Base-by-base conservation (phyloP, 1,140 invertebrate genomes). In the Phocides pigmalion region DNA sequence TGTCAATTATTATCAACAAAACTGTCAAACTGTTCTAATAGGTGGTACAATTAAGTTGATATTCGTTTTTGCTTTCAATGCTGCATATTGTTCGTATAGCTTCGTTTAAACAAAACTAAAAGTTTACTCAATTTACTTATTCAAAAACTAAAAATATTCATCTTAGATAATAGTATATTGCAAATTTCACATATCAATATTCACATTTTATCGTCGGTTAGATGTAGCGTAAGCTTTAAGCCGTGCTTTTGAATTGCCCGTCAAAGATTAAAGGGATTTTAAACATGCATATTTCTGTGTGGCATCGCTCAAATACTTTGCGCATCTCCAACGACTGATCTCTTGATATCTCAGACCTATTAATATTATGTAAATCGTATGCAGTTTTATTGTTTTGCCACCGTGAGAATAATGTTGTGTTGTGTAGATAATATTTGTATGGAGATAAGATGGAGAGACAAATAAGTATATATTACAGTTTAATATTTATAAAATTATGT, bases 241-340 rank as follows among this genome's bases (percentile, higher is more conserved):
- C 16, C 17, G 9, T 9, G 20, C 53, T 46, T 59, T 68, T 14
- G 49, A 71, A 67, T 64, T 61, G 62, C 61, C 51, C 44, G 65
- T 71, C 69, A 65, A 47, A 71, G 54, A 67, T 71, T 68, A 64
- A 68, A 68, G 51, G 50, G 44, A 51, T 62, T 44, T 54, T 25
- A 16, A 42, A 42, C 19, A n/a, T 25, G 19, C 41, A 28, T 22
- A 54, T 49, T 54, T 41, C 39, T 53, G 50, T 56, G 56, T 70
- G 46, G 61, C 62, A 56, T 59, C 64, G 46, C 20, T 42, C 41
- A 56, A 42, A 44, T 56, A 56, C 6, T 44, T 56, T n/a, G 53
- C 53, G 39, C 53, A 44, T 28, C 20, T 56, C 17, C 12, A 12
- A 42, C 1, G 12, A 14, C 37, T 15, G 47, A 50, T 50, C 47